Evolutionary conservation across 2,888 invertebrate genomes (phyloP), one percentile per base, ranked within the genome.

Genomic region (Halictus quadricinctus): DNA sequence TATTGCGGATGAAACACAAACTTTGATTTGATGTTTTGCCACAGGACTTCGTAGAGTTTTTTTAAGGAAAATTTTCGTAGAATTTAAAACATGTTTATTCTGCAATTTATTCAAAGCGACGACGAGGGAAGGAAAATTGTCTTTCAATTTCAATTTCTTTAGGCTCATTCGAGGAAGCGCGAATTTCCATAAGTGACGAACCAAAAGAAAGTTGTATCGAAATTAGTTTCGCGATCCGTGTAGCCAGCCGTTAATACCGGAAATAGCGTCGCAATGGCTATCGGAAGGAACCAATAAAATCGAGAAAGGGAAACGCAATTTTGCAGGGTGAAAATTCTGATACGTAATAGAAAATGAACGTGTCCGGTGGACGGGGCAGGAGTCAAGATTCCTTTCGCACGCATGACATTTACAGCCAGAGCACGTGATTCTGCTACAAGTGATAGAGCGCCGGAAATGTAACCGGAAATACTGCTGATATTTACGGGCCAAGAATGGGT

Each of bases 381-480:
- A 73, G 76, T 54, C 85, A 60, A 48, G 76, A 83, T 76, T 70
- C 43, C 69, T 64, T 80, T 60, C 36, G 70, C 48, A 72, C 74
- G 74, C 77, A 72, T 64, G 70, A 48, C 80, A 79, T 79, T 79
- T 69, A n/a, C 48, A 75, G 54, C 60, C 54, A 43, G 6, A 43
- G 69, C 85, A 76, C 60, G 75, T 77, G 74, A 77, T 80, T 54
- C 70, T 36, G 36, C 69, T 64, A 58, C 29, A 13, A 41, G 69
- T 25, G 73, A 60, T 50, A 36, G 36, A 18, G 69, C 73, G 48
- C 15, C 58, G 66, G 66, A 78, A 72, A 76, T 58, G 72, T 76
- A 84, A 85, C 77, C 75, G 80, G 75, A 84, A 85, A 80, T 78
- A 72, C 75, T 72, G 77, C 77, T 66, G 77, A 80, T 72, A 76